Evolutionary conservation across 1,140 invertebrate genomes (phyloP).

Genomic region (Venturia canescens): DNA sequence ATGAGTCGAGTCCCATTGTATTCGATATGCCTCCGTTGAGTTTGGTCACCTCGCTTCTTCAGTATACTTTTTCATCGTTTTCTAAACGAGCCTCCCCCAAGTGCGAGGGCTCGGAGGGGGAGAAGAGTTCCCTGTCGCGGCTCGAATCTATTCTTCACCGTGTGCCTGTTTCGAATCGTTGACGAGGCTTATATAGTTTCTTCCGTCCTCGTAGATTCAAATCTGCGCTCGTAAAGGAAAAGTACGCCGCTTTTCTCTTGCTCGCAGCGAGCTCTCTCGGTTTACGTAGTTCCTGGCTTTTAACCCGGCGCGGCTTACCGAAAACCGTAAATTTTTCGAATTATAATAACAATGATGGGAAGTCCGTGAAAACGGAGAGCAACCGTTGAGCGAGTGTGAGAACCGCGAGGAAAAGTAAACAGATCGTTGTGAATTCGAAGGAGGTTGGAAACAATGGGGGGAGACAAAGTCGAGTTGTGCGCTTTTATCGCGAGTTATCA

Average conservation of each 20-base stretch:
- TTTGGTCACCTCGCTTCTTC: slow-evolving; percentile 16
- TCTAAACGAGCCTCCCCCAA: not conserved
- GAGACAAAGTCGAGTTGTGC: no score
- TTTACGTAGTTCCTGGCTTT: not conserved
- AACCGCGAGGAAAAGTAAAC: no score
- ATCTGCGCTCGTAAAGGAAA: slow-evolving; percentile 35
- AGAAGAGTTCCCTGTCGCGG: no score
- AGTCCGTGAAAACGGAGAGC: not conserved
- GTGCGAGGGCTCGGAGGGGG: no score
- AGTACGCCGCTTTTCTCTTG: slow-evolving; percentile 16
- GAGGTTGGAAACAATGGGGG: no score
- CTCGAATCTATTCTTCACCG: not conserved
- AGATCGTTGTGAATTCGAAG: no score
- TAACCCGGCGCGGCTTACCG: not conserved
- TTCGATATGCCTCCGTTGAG: slow-evolving; percentile 49
- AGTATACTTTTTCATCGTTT: not conserved
- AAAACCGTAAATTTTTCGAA: not conserved
- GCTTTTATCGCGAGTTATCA: no score
- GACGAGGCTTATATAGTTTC: not conserved
- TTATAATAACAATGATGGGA: not conserved
- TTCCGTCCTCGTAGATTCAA: slow-evolving; percentile 23
- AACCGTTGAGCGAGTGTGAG: no score
- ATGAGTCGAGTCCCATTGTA: slow-evolving; percentile 57
- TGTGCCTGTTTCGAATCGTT: not conserved
- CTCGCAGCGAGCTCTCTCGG: not conserved